A percentile compares a stretch with the other conserved stretches of the same genome.
Conservation (phyloP, 2,797 vertebrate species). For the Sebastes dallii region DNA sequence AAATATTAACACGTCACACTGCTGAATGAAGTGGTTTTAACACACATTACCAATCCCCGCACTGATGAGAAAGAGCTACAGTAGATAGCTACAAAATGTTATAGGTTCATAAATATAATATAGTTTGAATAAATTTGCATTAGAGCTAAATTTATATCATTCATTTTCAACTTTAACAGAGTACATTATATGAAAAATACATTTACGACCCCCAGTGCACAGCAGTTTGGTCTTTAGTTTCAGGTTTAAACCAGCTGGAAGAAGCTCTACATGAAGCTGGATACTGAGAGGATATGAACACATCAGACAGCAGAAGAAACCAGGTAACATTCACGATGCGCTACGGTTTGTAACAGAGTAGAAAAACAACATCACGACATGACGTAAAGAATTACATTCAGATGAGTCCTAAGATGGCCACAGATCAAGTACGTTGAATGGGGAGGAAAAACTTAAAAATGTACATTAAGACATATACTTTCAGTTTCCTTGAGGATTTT, state of each 20-base stretch:
- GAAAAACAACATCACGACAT: conserved; percentile 42
- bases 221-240: conserved; percentile 84
- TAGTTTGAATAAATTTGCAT: conserved; percentile 77
- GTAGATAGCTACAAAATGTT: conserved; percentile 81
- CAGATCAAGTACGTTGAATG: conserved; percentile 24
- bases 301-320: conserved; percentile 39
- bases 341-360: conserved; percentile 50
- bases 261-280: conserved; percentile 62
- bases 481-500: conserved; percentile 31
- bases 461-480: conserved; percentile 45
- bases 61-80: conserved; percentile 73
- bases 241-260: conserved; percentile 69
- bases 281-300: conserved; percentile 60
- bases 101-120: conserved; percentile 84
- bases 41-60: conserved; percentile 54
- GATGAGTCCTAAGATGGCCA: conserved; percentile 51
- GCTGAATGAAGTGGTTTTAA: conserved; percentile 58
- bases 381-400: conserved; percentile 68
- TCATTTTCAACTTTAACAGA: conserved; percentile 74
- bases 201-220: conserved; percentile 80
- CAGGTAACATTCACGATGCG: conserved; percentile 40
- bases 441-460: background rate
- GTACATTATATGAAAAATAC: conserved; percentile 82
- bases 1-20: conserved; percentile 65
- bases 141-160: conserved; percentile 76